These are phyloP conservation scores for Drosophila pallidifrons DNA, from an alignment of 1,140 invertebrate species.

Conservation along the genomic window DNA sequence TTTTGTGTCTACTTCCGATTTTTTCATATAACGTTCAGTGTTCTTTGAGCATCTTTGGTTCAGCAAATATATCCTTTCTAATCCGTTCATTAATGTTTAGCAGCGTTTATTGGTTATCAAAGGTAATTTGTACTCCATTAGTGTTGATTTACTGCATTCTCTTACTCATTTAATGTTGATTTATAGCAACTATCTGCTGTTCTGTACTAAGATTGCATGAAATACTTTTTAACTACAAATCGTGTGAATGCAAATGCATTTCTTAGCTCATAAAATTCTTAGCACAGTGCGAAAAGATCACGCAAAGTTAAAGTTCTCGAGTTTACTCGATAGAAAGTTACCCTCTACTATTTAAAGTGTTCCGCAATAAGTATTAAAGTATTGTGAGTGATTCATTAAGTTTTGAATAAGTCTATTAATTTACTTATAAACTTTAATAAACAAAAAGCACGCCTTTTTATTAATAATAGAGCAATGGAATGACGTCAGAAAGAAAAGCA, in stretches of 20 bases:
- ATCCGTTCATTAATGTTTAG: background rate
- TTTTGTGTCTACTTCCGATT: background rate
- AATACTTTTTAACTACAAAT: background rate
- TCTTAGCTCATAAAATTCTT: slow-evolving; percentile 34
- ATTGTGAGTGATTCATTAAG: too few species aligned
- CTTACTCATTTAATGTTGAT: slow-evolving; percentile 6
- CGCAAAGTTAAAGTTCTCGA: background rate
- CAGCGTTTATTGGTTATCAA: background rate
- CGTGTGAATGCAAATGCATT: slow-evolving; percentile 3
- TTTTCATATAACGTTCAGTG: background rate
- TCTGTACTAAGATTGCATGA: background rate
- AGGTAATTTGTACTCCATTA: background rate
- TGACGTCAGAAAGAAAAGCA: background rate
- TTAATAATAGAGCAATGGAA: background rate
- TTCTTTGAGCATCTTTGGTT: too few species aligned
- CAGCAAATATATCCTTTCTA: too few species aligned
- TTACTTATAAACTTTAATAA: too few species aligned
- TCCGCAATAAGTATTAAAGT: background rate
- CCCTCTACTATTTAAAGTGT: background rate
- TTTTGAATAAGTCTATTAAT: too few species aligned
- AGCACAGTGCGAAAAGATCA: slow-evolving; percentile 17
- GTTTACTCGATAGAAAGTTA: background rate
- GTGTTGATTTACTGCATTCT: slow-evolving; percentile 3
- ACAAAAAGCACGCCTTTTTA: too few species aligned
- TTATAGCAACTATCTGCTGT: background rate